Base-by-base conservation (phyloP, 2,113 vertebrate genomes). In the Polypterus bichir region DNA sequence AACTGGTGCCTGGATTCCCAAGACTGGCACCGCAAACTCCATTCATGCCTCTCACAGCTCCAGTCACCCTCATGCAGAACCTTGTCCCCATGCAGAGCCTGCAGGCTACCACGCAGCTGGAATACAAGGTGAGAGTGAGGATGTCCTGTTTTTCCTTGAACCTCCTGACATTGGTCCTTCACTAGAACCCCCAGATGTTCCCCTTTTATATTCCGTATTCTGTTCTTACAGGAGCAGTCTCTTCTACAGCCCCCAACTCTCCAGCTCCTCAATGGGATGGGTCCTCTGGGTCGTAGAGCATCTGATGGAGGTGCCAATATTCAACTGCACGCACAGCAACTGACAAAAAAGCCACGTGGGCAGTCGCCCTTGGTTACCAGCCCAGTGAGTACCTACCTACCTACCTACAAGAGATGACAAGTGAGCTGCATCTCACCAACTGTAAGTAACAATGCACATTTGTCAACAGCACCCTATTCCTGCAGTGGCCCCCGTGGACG, bases 241-340 rank as follows among this genome's bases (percentile, higher is more conserved):
- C 81, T 99, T 59, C 81, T 99, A 74, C 96, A 99, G 82, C 96
- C 96, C 0, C 96, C 94, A 2, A 92, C 94, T 0, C 86, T 99
- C 64, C 96, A 99, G 79, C 82, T 99, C 68, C 79, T 99, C 61
- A 99, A 99, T 0, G 94, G 96, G 62, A 99, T 99, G 96, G 96
- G 94, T 3, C 96, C 96, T 1, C 87, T 99, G 65, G 96, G 96
- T n/a, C 89, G 96, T 8, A 73, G 96, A 52, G 96, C 96, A 0
- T 99, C 96, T 0, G 96, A 99, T 0, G 96, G 96, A 1, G 96
- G 96, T 3, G 96, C 96, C 59, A 98, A 99, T 74, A 99, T 99
- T 71, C 96, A 99, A 69, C 64, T 99, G 6, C 94, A 97, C 6
- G 91, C 96, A 1, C 96, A 99, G 71, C 89, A 91, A 70, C 90